phyloP scores from a whole-genome alignment of 2,797 vertebrate species.

The Muscicapa striata region DNA sequence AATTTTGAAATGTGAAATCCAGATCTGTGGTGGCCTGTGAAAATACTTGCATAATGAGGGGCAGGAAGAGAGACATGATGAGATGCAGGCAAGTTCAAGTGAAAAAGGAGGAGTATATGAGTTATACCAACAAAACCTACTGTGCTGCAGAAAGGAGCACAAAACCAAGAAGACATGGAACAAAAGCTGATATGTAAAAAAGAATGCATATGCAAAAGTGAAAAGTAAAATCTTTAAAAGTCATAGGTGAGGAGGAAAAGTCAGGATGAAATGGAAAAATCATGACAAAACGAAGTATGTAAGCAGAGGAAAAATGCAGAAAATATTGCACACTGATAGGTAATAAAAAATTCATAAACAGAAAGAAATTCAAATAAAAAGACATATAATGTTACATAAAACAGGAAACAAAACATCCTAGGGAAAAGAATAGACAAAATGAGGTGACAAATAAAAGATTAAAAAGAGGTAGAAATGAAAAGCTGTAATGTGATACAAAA shows the following conservation, averaged over 20 bases:
- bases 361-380: neutral
- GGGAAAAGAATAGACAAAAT: neutral
- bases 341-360: neutral
- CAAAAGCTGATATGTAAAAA: neutral
- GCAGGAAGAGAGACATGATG: neutral
- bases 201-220: fast-evolving
- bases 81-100: neutral
- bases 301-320: neutral
- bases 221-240: neutral
- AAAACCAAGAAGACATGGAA: neutral
- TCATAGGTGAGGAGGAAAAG: neutral
- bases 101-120: neutral
- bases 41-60: neutral
- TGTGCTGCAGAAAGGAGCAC: neutral
- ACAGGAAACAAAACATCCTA: neutral
- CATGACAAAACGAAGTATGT: neutral
- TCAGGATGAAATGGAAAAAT: neutral
- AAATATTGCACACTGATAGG: neutral
- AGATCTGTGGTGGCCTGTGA: neutral
- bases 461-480: neutral
- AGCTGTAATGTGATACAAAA: neutral
- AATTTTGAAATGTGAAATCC: neutral
- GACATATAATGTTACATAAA: neutral
- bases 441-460: neutral
- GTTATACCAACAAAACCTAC: neutral